These are phyloP conservation scores for Alligator sinensis DNA, from an alignment of 2,113 vertebrate genomes.

Conservation along the genomic window DNA sequence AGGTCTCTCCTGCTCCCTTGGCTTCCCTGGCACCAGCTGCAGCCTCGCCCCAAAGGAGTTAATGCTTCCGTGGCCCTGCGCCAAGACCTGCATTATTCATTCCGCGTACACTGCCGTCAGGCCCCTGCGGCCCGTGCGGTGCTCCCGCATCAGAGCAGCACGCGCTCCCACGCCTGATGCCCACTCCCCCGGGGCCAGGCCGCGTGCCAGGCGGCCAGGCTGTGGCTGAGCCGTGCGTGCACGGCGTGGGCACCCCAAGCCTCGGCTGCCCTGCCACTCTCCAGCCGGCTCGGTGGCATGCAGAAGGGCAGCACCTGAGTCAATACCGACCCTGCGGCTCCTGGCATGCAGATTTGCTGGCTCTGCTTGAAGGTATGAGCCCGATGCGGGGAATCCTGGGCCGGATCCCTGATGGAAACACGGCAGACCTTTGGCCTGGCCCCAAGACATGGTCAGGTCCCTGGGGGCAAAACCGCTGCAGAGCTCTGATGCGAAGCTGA, in stretches of 20 bases:
- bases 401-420: accelerated
- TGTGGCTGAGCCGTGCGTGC: accelerated
- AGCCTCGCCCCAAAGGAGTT: neutral
- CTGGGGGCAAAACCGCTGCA: neutral
- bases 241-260: accelerated
- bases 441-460: neutral
- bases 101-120: slow-evolving; percentile 61
- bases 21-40: accelerated
- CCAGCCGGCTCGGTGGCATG: accelerated
- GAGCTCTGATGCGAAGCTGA: neutral
- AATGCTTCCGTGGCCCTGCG: slow-evolving; percentile 44
- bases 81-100: slow-evolving; percentile 69
- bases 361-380: neutral
- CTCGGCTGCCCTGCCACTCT: accelerated
- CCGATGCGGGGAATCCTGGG: neutral
- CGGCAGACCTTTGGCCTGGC: neutral
- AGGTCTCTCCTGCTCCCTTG: neutral
- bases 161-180: slow-evolving; percentile 11
- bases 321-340: neutral
- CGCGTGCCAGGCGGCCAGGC: too few species aligned
- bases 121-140: slow-evolving; percentile 46
- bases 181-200: slow-evolving; percentile 27
- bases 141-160: slow-evolving; percentile 65
- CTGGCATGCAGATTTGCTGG: accelerated
- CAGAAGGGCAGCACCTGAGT: neutral